These are phyloP conservation scores for Lipotes vexillifer DNA, from an alignment of 2,113 vertebrate species.

Conservation along the genomic window DNA sequence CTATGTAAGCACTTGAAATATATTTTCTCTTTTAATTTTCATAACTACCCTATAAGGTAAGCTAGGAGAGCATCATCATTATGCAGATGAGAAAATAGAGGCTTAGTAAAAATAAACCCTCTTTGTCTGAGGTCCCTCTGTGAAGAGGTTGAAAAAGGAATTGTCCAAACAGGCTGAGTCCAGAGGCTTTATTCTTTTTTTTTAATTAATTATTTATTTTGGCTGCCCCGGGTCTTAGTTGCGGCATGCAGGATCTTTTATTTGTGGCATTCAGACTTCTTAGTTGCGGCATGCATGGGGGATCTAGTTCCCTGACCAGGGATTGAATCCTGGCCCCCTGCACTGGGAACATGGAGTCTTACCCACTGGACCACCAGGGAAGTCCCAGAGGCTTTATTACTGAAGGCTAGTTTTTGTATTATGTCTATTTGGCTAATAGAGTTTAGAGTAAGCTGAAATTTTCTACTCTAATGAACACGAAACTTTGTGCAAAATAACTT, in stretches of 20 bases:
- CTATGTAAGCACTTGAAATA: not conserved
- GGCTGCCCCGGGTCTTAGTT: too few relatives aligned
- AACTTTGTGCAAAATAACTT: slow-evolving; percentile 2
- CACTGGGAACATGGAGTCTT: too few relatives aligned
- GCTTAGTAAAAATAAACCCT: not conserved
- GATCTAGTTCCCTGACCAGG: too few relatives aligned
- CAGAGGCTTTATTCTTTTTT: not conserved
- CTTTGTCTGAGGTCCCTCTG: not conserved
- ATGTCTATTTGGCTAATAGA: not conserved
- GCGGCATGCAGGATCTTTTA: too few relatives aligned
- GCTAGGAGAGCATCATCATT: not conserved
- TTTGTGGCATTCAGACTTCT: too few relatives aligned
- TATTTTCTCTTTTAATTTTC: not conserved
- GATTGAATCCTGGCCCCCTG: too few relatives aligned
- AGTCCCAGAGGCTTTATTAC: not conserved
- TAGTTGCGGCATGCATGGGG: too few relatives aligned
- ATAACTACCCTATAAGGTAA: not conserved
- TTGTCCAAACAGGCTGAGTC: not conserved
- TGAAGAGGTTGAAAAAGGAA: not conserved
- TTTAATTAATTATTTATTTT: too few relatives aligned
- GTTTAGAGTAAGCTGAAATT: not conserved
- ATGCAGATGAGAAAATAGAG: not conserved
- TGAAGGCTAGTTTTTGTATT: not conserved
- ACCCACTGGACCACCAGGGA: too few relatives aligned
- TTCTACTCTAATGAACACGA: not conserved